Percentiles rank a stretch among this genome's conserved stretches.
Conservation (phyloP, 2,797 vertebrate genomes). For the Eospalax fontanierii region DNA sequence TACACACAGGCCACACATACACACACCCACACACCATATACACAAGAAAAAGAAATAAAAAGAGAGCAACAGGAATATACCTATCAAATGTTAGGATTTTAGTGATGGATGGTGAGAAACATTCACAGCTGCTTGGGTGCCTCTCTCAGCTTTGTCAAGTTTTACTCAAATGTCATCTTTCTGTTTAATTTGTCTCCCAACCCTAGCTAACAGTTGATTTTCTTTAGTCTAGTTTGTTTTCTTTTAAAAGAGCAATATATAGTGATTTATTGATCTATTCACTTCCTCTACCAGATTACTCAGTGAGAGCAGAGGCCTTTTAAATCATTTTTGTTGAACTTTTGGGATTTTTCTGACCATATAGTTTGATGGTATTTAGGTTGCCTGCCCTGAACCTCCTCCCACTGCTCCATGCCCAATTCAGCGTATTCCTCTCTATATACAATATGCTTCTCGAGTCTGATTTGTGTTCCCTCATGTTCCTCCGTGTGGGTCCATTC, state of each 20-base stretch:
- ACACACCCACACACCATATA: not conserved
- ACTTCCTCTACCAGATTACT: not conserved
- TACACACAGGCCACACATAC: not conserved
- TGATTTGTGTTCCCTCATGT: no score
- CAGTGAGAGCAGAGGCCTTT: not conserved
- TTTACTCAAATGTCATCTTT: slow-evolving; percentile 29
- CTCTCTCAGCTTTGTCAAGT: not conserved
- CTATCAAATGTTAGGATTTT: not conserved
- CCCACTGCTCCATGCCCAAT: no score
- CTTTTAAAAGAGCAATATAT: not conserved
- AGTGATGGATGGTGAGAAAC: not conserved
- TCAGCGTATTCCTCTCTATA: no score
- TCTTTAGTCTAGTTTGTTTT: not conserved
- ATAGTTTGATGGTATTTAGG: no score
- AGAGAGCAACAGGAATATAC: not conserved
- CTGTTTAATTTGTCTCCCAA: not conserved
- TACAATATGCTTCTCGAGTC: no score
- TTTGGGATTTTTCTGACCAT: no score
- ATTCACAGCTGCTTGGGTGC: not conserved
- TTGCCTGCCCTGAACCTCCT: no score
- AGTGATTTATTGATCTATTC: not conserved
- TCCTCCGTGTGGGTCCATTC: no score
- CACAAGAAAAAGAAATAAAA: not conserved
- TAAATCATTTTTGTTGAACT: no score
- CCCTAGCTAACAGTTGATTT: not conserved